These are phyloP conservation scores for Dryobota labecula DNA, from an alignment of 2,888 invertebrate species.

Conservation along the genomic window DNA sequence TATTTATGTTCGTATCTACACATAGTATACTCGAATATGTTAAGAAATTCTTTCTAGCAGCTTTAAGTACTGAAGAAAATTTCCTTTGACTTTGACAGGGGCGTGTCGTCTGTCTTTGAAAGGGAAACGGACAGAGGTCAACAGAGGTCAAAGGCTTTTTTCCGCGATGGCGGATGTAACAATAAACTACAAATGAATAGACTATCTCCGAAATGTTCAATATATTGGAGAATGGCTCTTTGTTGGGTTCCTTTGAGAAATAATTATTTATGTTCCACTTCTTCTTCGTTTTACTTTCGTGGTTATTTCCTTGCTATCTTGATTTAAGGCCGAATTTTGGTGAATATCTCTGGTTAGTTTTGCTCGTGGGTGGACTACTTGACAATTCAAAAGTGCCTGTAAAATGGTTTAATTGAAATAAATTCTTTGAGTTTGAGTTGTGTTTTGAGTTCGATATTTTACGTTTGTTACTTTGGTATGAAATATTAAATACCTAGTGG, in stretches of 20 bases:
- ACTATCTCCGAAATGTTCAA: constrained; percentile 34
- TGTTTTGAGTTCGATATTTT: no score
- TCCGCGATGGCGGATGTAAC: constrained; percentile 13
- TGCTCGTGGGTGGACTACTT: no score
- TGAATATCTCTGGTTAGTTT: background rate
- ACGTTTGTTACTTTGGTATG: background rate
- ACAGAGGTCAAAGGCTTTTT: constrained; percentile 39
- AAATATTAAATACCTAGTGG: no score
- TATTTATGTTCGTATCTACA: background rate
- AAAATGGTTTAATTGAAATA: no score
- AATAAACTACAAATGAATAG: constrained; percentile 54
- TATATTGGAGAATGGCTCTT: constrained; percentile 37
- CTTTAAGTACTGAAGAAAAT: constrained; percentile 11
- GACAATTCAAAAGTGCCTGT: no score
- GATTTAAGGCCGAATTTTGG: background rate
- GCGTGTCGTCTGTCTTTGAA: constrained; percentile 24
- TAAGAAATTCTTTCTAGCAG: background rate
- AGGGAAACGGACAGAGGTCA: constrained; percentile 39
- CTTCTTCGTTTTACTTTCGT: constrained; percentile 10
- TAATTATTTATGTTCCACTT: constrained; percentile 29
- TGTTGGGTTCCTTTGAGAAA: constrained; percentile 37
- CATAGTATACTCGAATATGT: background rate
- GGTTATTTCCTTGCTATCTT: constrained; percentile 1
- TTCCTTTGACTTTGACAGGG: constrained; percentile 24
- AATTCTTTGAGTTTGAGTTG: no score